phyloP scores from a whole-genome alignment of 2,113 vertebrate genomes.

The Bubalus kerabau region DNA sequence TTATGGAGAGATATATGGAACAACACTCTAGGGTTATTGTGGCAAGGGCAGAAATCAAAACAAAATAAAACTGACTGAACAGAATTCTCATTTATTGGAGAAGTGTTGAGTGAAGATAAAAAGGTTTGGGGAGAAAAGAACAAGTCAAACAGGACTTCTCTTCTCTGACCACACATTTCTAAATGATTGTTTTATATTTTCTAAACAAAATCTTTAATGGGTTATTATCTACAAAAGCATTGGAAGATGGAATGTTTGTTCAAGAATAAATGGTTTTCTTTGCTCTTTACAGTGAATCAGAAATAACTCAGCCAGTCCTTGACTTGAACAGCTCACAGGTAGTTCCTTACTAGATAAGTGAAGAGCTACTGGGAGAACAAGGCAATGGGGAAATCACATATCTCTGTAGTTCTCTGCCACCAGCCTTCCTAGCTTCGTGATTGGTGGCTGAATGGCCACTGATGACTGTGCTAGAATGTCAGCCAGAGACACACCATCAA shows the following conservation, averaged over 20 bases:
- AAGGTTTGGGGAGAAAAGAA: not conserved
- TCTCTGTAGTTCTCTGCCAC: not conserved
- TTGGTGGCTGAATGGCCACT: accelerated
- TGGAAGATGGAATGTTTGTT: not conserved
- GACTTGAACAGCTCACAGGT: not conserved
- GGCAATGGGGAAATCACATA: not conserved
- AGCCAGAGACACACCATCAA: too few species aligned
- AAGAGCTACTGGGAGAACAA: too few species aligned
- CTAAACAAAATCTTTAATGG: not conserved
- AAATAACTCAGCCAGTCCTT: not conserved
- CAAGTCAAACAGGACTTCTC: not conserved
- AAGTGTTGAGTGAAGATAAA: not conserved
- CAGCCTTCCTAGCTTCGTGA: not conserved
- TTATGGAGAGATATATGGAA: not conserved
- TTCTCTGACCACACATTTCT: not conserved
- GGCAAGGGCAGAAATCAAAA: not conserved
- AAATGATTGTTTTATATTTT: not conserved
- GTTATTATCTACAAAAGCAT: not conserved
- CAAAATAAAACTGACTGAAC: not conserved
- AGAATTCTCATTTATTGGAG: not conserved
- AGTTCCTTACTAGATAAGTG: not conserved
- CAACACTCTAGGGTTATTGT: not conserved
- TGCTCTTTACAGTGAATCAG: not conserved
- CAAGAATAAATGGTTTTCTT: not conserved
- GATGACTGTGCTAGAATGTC: not conserved